Conservation (phyloP, 2,797 vertebrate species). For the Rousettus madagascariensis region DNA sequence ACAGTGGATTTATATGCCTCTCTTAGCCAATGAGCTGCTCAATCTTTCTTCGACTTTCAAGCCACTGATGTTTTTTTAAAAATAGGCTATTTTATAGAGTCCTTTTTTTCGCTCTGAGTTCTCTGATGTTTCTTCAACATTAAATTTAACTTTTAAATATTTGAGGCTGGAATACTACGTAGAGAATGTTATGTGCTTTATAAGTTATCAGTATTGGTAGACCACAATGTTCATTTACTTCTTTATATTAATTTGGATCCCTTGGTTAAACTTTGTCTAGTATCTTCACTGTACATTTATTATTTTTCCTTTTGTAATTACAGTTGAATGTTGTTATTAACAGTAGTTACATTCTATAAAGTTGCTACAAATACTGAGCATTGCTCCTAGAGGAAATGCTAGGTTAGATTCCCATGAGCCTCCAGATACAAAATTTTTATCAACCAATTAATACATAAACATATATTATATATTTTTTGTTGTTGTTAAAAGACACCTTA, state of each 20-base stretch:
- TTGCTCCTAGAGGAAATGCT: not conserved
- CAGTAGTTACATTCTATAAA: not conserved
- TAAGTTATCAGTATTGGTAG: not conserved
- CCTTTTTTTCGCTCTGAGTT: not conserved
- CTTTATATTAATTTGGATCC: not conserved
- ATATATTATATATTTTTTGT: not conserved
- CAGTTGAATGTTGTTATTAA: not conserved
- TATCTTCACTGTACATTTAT: not conserved
- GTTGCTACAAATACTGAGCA: not conserved
- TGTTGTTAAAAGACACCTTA: not conserved
- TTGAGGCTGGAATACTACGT: not conserved
- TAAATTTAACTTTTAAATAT: not conserved
- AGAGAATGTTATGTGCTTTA: not conserved
- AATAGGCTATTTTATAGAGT: not conserved
- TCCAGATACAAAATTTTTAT: not conserved
- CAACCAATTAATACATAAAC: not conserved
- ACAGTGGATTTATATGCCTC: not conserved
- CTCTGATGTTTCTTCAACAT: not conserved
- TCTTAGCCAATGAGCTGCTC: not conserved
- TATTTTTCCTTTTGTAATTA: not conserved
- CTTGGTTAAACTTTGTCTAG: not conserved
- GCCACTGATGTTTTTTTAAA: not conserved
- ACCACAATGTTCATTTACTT: not conserved
- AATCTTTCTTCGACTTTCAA: not conserved
- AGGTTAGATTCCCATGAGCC: not conserved